A percentile compares a stretch with the other conserved stretches of the same genome.
These are phyloP conservation scores for Hydroisotoma schaefferi DNA, from an alignment of 2,888 invertebrate genomes.

Conservation along the genomic window DNA sequence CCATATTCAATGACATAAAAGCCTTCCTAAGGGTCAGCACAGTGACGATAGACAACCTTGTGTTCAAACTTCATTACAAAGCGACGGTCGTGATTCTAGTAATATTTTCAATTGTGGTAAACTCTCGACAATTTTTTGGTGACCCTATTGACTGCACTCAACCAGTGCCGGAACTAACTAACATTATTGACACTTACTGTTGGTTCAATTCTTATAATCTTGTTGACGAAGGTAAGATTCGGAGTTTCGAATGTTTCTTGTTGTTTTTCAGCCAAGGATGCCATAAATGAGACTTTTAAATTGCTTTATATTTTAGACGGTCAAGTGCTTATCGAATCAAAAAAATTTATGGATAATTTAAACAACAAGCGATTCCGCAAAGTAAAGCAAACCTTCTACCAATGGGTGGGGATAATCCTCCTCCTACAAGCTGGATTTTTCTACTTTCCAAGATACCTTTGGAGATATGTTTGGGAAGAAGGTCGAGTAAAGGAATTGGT, in stretches of 20 bases:
- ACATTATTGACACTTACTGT: slow-evolving; percentile 6
- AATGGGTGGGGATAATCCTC: slow-evolving; percentile 10
- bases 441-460: slow-evolving; percentile 7
- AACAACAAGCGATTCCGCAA: not conserved
- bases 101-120: not conserved
- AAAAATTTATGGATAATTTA: not conserved
- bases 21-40: not conserved
- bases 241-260: not conserved
- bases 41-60: not conserved
- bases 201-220: slow-evolving; percentile 9
- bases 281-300: not conserved
- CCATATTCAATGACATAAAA: not conserved
- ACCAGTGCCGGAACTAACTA: not conserved
- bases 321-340: not conserved
- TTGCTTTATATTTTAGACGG: not conserved
- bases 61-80: slow-evolving; percentile 6
- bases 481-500: slow-evolving; percentile 62
- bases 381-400: slow-evolving; percentile 5
- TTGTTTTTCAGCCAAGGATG: too few relatives aligned
- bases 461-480: slow-evolving; percentile 63
- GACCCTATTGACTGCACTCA: slow-evolving; percentile 6
- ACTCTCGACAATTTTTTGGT: not conserved
- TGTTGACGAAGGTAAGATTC: not conserved
- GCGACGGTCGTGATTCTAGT: not conserved
- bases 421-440: slow-evolving; percentile 5